Conservation (phyloP, 92 coral and sea anemone genomes). For the Zoanthus gigantus region DNA sequence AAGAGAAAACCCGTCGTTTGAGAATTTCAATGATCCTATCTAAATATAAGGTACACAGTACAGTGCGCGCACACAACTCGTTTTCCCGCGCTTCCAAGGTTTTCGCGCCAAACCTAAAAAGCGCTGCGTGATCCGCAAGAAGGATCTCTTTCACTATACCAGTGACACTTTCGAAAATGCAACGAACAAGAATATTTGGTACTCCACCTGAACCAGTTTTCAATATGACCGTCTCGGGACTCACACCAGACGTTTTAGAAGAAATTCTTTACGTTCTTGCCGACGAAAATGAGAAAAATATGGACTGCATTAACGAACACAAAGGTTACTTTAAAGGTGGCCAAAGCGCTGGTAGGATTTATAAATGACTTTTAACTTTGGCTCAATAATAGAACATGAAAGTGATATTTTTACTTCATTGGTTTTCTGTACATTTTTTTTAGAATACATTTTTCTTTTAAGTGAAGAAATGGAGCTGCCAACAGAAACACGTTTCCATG, state of each 20-base stretch:
- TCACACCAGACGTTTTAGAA: slow-evolving; percentile 91
- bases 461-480: slow-evolving; percentile 90
- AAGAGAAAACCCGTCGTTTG: too few relatives aligned
- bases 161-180: slow-evolving; percentile 54
- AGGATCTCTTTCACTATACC: background rate
- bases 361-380: background rate
- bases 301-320: slow-evolving; percentile 84
- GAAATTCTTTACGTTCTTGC: slow-evolving; percentile 94
- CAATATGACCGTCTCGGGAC: slow-evolving; percentile 87
- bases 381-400: background rate
- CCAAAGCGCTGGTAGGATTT: slow-evolving; percentile 79
- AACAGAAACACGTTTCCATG: slow-evolving; percentile 85
- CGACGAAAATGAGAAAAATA: slow-evolving; percentile 91
- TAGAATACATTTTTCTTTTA: slow-evolving; percentile 90
- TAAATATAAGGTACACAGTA: background rate
- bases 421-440: slow-evolving; percentile 14
- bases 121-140: background rate
- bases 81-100: slow-evolving; percentile 17
- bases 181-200: slow-evolving; percentile 89
- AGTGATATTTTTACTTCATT: background rate
- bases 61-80: background rate
- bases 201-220: slow-evolving; percentile 99
- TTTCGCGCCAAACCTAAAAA: slow-evolving; percentile 20
- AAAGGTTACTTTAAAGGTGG: slow-evolving; percentile 95
- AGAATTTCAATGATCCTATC: too few relatives aligned